phyloP scores from a whole-genome alignment of 2,797 vertebrate species.

The Rousettus madagascariensis region DNA sequence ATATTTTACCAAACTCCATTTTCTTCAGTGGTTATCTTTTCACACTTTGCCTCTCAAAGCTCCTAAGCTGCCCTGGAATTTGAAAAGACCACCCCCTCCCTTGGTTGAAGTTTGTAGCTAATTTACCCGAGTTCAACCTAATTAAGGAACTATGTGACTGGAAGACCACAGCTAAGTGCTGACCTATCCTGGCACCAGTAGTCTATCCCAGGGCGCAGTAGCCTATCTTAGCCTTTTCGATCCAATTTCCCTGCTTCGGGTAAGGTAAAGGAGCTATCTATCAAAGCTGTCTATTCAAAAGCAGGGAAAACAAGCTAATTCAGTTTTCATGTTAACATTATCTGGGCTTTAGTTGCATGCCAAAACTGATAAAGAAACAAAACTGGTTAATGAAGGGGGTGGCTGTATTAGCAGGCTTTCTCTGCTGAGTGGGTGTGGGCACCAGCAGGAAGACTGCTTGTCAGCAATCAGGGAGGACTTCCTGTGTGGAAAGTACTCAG shows the following conservation, averaged over 20 bases:
- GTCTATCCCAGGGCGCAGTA: background rate
- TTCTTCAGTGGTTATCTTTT: background rate
- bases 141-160: background rate
- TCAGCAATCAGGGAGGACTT: background rate
- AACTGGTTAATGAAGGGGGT: background rate
- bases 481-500: background rate
- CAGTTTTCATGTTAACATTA: background rate
- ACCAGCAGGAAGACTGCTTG: background rate
- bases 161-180: background rate
- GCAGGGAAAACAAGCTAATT: constrained; percentile 32
- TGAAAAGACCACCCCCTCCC: background rate
- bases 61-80: background rate
- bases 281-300: background rate
- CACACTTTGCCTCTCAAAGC: constrained; percentile 8
- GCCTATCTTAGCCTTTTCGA: background rate
- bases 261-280: background rate
- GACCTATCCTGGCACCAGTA: background rate
- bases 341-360: background rate
- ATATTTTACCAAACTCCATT: background rate
- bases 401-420: background rate
- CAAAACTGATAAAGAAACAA: background rate
- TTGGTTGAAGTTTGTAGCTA: background rate
- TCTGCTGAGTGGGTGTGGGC: background rate
- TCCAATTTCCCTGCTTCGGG: background rate
- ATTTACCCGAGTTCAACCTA: background rate